These are phyloP conservation scores for Lucilia cuprina DNA, from an alignment of 1,140 invertebrate genomes.

Conservation along the genomic window DNA sequence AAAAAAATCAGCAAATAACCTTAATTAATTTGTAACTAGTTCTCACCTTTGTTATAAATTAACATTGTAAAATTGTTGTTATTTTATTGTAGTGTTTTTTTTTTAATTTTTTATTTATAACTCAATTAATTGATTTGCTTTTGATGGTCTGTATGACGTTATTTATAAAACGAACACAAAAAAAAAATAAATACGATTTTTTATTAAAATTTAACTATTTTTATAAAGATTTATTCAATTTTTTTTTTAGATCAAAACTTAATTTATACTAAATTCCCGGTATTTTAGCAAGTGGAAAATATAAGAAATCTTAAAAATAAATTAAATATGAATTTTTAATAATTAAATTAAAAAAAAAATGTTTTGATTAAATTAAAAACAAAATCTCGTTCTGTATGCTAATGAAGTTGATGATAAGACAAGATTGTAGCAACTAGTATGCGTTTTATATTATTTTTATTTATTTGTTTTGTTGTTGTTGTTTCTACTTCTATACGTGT, in stretches of 20 bases:
- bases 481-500: background rate
- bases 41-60: slow-evolving; percentile 15
- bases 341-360: background rate
- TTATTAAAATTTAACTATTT: background rate
- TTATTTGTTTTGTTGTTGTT: no score
- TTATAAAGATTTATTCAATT: background rate
- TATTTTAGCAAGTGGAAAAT: background rate
- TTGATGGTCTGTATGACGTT: background rate
- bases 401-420: slow-evolving; percentile 1
- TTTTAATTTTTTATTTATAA: background rate
- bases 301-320: background rate
- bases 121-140: background rate
- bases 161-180: no score
- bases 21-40: background rate
- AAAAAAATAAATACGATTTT: background rate
- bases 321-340: background rate
- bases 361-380: background rate
- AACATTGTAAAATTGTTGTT: background rate
- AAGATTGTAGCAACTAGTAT: background rate
- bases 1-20: background rate
- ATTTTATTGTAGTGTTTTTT: background rate
- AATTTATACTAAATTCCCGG: background rate
- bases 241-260: background rate
- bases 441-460: background rate
- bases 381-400: background rate